phyloP scores from a whole-genome alignment of 2,888 invertebrate genomes.

The Elysia crispata region DNA sequence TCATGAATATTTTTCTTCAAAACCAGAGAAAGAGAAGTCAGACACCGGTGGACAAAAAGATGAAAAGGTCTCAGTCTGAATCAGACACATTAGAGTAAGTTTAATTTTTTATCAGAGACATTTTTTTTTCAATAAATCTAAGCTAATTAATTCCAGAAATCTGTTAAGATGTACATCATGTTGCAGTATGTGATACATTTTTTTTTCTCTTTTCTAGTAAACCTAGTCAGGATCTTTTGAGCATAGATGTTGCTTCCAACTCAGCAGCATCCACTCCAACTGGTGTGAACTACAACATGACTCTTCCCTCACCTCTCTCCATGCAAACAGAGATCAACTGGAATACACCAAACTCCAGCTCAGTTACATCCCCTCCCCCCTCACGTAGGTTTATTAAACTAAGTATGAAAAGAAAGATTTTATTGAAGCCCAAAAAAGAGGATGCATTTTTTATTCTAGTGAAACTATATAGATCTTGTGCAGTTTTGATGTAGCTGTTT shows the following conservation, averaged over 20 bases:
- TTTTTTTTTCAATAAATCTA: too few relatives aligned
- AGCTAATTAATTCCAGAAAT: too few relatives aligned
- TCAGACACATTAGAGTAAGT: slow-evolving; percentile 85
- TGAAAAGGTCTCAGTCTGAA: slow-evolving; percentile 84
- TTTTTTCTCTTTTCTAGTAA: slow-evolving; percentile 63
- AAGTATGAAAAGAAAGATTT: too few relatives aligned
- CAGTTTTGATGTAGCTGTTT: too few relatives aligned
- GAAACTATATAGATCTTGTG: too few relatives aligned
- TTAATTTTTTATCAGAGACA: slow-evolving; percentile 65
- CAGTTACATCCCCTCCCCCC: slow-evolving; percentile 35
- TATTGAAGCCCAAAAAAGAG: too few relatives aligned
- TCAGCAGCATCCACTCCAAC: slow-evolving; percentile 89
- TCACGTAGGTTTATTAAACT: slow-evolving; percentile 38
- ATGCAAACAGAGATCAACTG: slow-evolving; percentile 76
- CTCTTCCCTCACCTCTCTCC: slow-evolving; percentile 81
- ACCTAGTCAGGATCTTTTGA: slow-evolving; percentile 86
- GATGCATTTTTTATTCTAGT: too few relatives aligned
- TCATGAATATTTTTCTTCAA: neutral
- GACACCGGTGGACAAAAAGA: slow-evolving; percentile 74
- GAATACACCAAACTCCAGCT: slow-evolving; percentile 51
- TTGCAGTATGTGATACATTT: too few relatives aligned
- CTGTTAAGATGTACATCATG: too few relatives aligned
- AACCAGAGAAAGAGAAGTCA: slow-evolving; percentile 58
- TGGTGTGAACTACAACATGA: slow-evolving; percentile 82
- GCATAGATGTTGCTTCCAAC: slow-evolving; percentile 86